Evolutionary conservation across 2,113 vertebrate species (phyloP).

Genomic region (Macaca nemestrina): DNA sequence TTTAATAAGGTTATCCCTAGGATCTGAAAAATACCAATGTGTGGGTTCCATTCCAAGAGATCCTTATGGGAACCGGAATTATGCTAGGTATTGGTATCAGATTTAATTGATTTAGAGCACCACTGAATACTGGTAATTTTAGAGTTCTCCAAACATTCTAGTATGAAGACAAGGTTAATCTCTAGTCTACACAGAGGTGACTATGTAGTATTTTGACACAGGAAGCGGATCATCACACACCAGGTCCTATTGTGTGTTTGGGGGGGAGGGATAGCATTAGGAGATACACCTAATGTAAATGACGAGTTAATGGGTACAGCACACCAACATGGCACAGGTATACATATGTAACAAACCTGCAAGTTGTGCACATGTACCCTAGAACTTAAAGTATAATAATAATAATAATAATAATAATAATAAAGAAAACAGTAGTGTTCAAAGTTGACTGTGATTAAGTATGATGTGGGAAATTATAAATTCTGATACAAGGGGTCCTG

Average conservation of each 20-base stretch:
- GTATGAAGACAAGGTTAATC: neutral
- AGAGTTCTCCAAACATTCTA: neutral
- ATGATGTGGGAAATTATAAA: neutral
- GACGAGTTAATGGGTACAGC: no score
- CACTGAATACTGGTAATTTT: neutral
- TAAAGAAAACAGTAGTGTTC: neutral
- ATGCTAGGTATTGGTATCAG: neutral
- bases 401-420: no score
- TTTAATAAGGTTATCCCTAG: neutral
- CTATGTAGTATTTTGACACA: no score
- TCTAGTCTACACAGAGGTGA: neutral
- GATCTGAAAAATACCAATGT: neutral
- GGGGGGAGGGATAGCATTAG: no score
- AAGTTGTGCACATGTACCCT: no score
- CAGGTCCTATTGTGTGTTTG: no score
- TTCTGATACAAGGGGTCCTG: neutral
- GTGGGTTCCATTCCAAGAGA: neutral
- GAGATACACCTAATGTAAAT: no score
- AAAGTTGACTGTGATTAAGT: neutral
- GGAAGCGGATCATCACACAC: no score
- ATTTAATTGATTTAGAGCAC: neutral
- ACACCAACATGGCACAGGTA: no score
- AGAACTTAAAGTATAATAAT: no score
- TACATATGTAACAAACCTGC: no score
- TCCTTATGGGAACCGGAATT: neutral